A percentile compares a stretch with the other conserved stretches of the same genome.
phyloP scores from a whole-genome alignment of 2,888 invertebrate species.

The Eupithecia centaureata region DNA sequence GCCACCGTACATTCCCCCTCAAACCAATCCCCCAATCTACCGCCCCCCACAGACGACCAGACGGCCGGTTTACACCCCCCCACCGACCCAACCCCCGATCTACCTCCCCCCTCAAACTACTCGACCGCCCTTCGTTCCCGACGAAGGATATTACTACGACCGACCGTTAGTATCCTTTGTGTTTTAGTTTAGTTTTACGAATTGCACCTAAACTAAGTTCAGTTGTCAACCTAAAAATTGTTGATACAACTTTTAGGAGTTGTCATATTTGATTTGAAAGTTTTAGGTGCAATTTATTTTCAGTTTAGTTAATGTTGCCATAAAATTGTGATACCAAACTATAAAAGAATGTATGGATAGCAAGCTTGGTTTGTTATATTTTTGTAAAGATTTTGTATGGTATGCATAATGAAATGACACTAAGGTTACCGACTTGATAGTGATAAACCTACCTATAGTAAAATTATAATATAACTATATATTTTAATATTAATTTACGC shows the following conservation, averaged over 20 bases:
- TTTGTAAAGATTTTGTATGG: constrained; percentile 45
- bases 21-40: constrained; percentile 33
- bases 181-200: constrained; percentile 60
- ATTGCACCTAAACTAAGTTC: constrained; percentile 43
- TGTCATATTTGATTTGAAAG: background rate
- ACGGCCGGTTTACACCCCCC: constrained; percentile 47
- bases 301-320: constrained; percentile 60
- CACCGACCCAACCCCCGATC: constrained; percentile 45
- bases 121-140: constrained; percentile 67
- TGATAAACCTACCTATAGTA: constrained; percentile 31
- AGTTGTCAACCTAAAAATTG: constrained; percentile 2
- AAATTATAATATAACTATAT: constrained; percentile 45
- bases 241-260: background rate
- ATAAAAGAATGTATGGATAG: constrained; percentile 41
- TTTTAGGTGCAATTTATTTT: constrained; percentile 30
- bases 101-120: constrained; percentile 49
- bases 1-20: constrained; percentile 34
- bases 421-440: constrained; percentile 60
- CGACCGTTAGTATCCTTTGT: constrained; percentile 74
- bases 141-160: constrained; percentile 78
- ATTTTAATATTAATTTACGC: constrained; percentile 55
- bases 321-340: constrained; percentile 80
- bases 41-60: constrained; percentile 37
- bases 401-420: constrained; percentile 47
- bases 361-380: constrained; percentile 47